Base-by-base conservation (phyloP, 1,140 invertebrate species). In the Panagrolaimus sp. region DNA sequence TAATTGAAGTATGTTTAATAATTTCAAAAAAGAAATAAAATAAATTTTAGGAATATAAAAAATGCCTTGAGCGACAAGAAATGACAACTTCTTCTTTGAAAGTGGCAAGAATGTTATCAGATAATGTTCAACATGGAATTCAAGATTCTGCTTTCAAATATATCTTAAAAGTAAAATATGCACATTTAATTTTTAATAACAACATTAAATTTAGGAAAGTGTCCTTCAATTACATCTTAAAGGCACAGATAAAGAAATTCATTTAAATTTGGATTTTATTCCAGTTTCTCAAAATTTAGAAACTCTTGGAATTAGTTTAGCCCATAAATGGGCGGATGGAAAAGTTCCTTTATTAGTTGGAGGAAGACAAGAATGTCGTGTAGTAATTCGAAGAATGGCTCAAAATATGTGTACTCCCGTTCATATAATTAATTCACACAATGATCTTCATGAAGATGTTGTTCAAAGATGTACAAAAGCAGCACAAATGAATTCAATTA, bases 341-440 rank as follows among this genome's bases (percentile, higher is more conserved):
- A 73, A 73, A 57, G 57, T 73, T 2, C 72, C 72, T 23, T 20
- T 73, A 14, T 63, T 75, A 20, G 68, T 20, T 53, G 72, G 74
- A 7, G 63, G 16, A 14, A n/a, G 77, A 9, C 25, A 76, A 7
- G 63, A 73, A 57, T 44, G 25, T 9, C 63, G 71, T 14, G 68
- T 42, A 23, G n/a, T 45, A 23, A 51, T 72, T 9, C 53, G 51
- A 66, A 23, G n/a, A 25, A 67, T 73, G 71, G 72, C 27, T 27
- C 42, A 73, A 27, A 75, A 72, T 75, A 42, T 73, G 23, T 64
- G 77, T n/a, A 61, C 23, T 20, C 27, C 71, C 1, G 48, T 73
- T 16, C 71, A 63, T 27, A 77, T 75, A 31, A 20, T 73, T n/a
- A 73, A 73, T 45, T 73, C 74, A 23, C 71, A 73, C 43, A 46